A percentile compares a stretch with the other conserved stretches of the same genome.
These are phyloP conservation scores for Notothenia rossii DNA, from an alignment of 2,113 vertebrate species.

Conservation along the genomic window DNA sequence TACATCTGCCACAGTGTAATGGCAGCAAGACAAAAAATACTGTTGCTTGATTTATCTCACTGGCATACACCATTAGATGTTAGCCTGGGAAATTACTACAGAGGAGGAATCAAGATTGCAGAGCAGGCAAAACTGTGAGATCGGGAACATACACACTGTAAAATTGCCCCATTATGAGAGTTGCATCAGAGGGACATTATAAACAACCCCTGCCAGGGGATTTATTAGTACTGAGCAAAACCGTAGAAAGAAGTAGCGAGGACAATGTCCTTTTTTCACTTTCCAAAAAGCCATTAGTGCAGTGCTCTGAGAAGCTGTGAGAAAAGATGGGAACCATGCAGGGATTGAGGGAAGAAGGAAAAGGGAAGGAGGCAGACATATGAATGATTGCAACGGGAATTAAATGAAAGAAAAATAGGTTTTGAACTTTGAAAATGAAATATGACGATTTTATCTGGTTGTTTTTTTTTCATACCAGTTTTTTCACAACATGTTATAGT, in stretches of 20 bases:
- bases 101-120: conserved; percentile 42
- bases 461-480: background rate
- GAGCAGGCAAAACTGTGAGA: conserved; percentile 53
- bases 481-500: background rate
- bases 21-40: conserved; percentile 72
- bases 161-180: conserved; percentile 74
- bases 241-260: conserved; percentile 43
- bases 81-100: conserved; percentile 76
- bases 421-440: conserved; percentile 40
- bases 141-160: conserved; percentile 63
- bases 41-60: conserved; percentile 79
- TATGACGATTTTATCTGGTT: background rate
- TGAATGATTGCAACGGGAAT: conserved; percentile 14
- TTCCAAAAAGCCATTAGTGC: conserved; percentile 64
- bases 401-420: conserved; percentile 35
- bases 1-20: conserved; percentile 79
- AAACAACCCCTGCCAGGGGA: conserved; percentile 70
- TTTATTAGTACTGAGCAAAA: conserved; percentile 71
- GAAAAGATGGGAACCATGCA: conserved; percentile 39
- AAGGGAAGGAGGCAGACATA: conserved; percentile 19
- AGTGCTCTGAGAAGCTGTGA: conserved; percentile 44
- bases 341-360: background rate
- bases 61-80: conserved; percentile 80
- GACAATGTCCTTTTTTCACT: conserved; percentile 58
- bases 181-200: conserved; percentile 70